Conservation (phyloP, 2,113 vertebrate species). For the Barnardius zonarius region DNA sequence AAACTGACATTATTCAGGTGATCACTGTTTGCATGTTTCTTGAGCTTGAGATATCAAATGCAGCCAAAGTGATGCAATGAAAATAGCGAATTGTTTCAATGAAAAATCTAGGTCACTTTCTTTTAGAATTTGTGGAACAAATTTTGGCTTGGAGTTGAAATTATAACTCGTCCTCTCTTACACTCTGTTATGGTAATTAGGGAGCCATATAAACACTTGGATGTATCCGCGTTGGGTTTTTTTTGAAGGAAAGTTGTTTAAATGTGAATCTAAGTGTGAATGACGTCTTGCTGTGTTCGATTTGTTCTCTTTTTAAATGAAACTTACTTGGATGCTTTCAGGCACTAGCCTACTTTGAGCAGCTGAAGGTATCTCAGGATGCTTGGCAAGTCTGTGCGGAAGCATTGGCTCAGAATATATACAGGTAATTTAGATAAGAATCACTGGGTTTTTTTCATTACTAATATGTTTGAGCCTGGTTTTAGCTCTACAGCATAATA, state of each 20-base stretch:
- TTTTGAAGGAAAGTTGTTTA: background rate
- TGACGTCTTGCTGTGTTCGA: background rate
- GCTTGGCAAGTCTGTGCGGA: constrained; percentile 97
- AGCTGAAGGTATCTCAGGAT: constrained; percentile 94
- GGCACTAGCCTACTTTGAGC: constrained; percentile 96
- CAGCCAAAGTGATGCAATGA: background rate
- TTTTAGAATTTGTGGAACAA: background rate
- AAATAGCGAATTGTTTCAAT: background rate
- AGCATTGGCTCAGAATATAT: constrained; percentile 88
- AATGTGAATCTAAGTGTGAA: background rate
- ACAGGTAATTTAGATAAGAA: constrained; percentile 80
- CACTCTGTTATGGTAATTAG: background rate
- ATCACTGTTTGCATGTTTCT: background rate
- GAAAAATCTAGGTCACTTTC: background rate
- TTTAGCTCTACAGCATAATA: background rate
- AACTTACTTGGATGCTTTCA: constrained; percentile 57
- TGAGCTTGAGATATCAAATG: background rate
- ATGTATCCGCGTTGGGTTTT: background rate
- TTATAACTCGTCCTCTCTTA: background rate
- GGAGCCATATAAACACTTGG: background rate
- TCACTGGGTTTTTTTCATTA: background rate
- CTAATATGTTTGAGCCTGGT: background rate
- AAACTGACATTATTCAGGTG: background rate
- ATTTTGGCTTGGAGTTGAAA: background rate
- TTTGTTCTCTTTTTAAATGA: background rate